Evolutionary conservation across 1,140 invertebrate genomes (phyloP).

Genomic region (Euglossa dilemma): DNA sequence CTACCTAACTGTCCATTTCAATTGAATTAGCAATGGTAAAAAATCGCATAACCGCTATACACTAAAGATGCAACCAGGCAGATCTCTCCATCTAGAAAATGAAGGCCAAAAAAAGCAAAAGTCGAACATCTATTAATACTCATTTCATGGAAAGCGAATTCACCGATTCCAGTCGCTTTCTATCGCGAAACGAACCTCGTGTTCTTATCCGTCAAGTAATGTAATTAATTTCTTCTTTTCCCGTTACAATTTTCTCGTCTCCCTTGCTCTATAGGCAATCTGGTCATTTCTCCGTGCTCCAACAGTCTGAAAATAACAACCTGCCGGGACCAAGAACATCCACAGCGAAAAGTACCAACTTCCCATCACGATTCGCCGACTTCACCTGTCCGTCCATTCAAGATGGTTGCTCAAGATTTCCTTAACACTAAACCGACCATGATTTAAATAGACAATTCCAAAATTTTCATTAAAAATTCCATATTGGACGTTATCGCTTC

Average conservation of each 20-base stretch:
- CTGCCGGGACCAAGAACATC: too few species aligned
- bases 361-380: neutral
- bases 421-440: too few species aligned
- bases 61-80: too few species aligned
- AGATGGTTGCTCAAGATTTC: neutral
- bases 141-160: constrained; percentile 41
- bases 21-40: too few species aligned
- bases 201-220: neutral
- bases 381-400: too few species aligned
- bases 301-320: neutral
- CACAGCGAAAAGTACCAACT: neutral
- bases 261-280: neutral
- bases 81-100: neutral
- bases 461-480: too few species aligned
- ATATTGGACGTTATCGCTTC: too few species aligned
- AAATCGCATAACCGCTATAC: too few species aligned
- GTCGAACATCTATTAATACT: neutral
- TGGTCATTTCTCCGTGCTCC: neutral
- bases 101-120: neutral
- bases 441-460: too few species aligned
- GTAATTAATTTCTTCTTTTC: constrained; percentile 7
- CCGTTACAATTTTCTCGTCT: neutral
- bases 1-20: too few species aligned
- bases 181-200: constrained; percentile 28
- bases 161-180: constrained; percentile 15